These are phyloP conservation scores for Gymnarchus niloticus DNA, from an alignment of 2,113 vertebrate species.

Conservation along the genomic window DNA sequence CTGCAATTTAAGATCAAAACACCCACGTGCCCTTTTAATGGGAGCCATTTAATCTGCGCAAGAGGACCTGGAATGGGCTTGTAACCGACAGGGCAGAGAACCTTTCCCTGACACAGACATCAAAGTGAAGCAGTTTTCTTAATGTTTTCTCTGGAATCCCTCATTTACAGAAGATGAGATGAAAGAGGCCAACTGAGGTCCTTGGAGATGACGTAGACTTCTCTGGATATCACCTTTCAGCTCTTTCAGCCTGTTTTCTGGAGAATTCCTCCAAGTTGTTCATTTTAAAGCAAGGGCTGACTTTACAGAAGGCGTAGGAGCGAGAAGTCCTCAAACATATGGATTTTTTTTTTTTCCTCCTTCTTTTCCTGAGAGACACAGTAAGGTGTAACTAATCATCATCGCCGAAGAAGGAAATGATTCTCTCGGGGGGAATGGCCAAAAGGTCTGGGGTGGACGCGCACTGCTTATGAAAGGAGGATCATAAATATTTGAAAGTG, in stretches of 20 bases:
- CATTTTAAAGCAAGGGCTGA: neutral
- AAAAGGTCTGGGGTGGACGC: slow-evolving; percentile 42
- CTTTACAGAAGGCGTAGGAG: neutral
- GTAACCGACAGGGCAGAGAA: neutral
- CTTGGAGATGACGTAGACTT: neutral
- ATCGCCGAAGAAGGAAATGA: slow-evolving; percentile 44
- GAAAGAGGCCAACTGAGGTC: neutral
- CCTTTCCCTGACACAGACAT: slow-evolving; percentile 5
- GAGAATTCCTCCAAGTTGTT: neutral
- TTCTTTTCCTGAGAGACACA: neutral
- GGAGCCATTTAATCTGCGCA: neutral
- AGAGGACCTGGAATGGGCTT: neutral
- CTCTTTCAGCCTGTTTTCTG: neutral
- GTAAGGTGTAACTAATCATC: slow-evolving; percentile 56
- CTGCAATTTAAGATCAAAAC: neutral
- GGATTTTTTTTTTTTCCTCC: neutral
- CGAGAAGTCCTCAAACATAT: slow-evolving; percentile 2
- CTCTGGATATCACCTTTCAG: neutral
- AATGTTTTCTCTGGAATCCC: neutral
- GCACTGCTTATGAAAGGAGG: slow-evolving; percentile 57
- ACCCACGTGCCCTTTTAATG: neutral
- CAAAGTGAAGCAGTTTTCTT: slow-evolving; percentile 6
- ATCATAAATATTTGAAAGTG: slow-evolving; percentile 63
- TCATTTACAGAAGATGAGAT: slow-evolving; percentile 11
- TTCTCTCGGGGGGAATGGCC: slow-evolving; percentile 42